Conservation (phyloP, 2,113 vertebrate species). For the Lonchura striata region DNA sequence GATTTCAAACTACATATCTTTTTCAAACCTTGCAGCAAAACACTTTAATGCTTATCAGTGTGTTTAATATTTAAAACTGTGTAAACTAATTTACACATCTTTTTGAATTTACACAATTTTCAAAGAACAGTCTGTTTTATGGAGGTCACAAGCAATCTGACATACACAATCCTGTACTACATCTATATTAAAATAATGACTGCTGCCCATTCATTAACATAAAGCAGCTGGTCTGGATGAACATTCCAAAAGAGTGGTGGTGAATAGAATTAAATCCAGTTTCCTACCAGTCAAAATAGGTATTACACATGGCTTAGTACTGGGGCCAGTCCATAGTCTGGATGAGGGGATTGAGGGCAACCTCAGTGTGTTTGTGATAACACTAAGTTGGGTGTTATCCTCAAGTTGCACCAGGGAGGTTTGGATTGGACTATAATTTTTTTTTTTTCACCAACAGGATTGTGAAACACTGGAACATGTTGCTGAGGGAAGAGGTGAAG, state of each 20-base stretch:
- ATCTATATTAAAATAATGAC: background rate
- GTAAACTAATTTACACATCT: background rate
- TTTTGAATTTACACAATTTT: background rate
- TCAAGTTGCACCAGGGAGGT: background rate
- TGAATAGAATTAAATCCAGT: background rate
- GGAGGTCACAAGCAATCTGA: background rate
- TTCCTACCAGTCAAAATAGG: background rate
- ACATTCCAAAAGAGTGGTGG: background rate
- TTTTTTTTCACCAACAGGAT: background rate
- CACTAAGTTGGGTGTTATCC: background rate
- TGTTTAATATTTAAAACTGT: background rate
- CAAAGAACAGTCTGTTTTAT: background rate
- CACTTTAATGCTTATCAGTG: background rate
- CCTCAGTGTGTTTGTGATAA: background rate
- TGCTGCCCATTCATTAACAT: background rate
- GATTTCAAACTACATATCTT: background rate
- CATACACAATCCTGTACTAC: background rate
- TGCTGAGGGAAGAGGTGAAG: background rate
- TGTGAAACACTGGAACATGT: background rate
- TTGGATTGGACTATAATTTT: background rate
- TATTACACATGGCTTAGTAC: background rate
- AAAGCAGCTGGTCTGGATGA: background rate
- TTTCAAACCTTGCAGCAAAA: background rate
- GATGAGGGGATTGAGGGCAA: too few species aligned
- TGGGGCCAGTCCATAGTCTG: background rate